Evolutionary conservation across 2,113 vertebrate species (phyloP).

Genomic region (Neodon shergylaensis): DNA sequence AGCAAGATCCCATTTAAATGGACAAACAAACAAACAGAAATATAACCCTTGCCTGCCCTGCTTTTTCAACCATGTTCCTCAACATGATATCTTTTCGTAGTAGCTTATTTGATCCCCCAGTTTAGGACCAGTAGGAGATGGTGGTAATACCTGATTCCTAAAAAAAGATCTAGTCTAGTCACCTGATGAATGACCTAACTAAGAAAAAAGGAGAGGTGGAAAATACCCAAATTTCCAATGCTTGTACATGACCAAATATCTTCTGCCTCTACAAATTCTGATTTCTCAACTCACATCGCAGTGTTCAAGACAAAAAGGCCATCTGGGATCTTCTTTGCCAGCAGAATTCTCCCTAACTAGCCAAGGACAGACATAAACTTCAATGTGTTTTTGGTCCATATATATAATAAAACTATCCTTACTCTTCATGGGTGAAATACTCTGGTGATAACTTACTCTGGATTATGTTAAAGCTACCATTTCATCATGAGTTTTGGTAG

Average conservation of each 20-base stretch:
- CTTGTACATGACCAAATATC: background rate
- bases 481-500: slow-evolving; percentile 60
- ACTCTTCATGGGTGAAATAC: background rate
- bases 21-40: background rate
- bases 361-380: background rate
- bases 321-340: background rate
- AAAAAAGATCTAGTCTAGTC: background rate
- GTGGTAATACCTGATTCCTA: too few species aligned
- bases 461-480: background rate
- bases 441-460: background rate
- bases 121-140: background rate
- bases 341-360: background rate
- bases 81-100: background rate
- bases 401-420: background rate
- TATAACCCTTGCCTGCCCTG: background rate
- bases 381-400: background rate
- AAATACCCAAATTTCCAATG: background rate
- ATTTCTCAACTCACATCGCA: background rate
- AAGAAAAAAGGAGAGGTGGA: background rate
- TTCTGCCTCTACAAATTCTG: background rate
- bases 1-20: background rate
- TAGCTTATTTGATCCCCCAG: background rate
- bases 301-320: background rate
- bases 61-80: background rate
- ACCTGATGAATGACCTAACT: background rate